Conservation (phyloP, 2,113 vertebrate genomes). For the Todiramphus chloris region DNA sequence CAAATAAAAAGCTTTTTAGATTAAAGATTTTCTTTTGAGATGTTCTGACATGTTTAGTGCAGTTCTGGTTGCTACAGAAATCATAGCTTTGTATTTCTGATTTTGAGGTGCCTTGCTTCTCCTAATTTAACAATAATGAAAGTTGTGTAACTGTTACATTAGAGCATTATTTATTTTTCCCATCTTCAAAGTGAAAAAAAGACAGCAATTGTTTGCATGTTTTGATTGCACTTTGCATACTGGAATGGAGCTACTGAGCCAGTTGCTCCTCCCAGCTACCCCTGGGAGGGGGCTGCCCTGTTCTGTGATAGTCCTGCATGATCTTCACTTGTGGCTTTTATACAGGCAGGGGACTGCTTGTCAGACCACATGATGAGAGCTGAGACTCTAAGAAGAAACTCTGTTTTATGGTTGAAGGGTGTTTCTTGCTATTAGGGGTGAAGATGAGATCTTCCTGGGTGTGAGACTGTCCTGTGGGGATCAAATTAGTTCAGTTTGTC, state of each 20-base stretch:
- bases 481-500: background rate
- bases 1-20: background rate
- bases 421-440: background rate
- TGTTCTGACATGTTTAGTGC: background rate
- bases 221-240: background rate
- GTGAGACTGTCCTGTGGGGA: background rate
- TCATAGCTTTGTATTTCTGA: background rate
- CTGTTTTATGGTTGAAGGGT: background rate
- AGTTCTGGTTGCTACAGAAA: background rate
- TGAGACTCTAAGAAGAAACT: background rate
- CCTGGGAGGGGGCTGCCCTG: background rate
- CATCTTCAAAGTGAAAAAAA: background rate
- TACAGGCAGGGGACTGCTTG: background rate
- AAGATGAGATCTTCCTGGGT: background rate
- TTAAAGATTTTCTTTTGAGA: background rate
- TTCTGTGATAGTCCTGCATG: background rate
- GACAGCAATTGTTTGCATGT: background rate
- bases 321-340: background rate
- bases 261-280: background rate
- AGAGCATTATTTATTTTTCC: background rate
- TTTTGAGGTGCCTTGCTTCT: background rate
- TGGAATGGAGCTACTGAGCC: background rate
- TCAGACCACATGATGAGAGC: background rate
- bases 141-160: background rate
- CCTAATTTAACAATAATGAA: background rate